phyloP scores from a whole-genome alignment of 2,113 vertebrate species.

The Herpetotheres cachinnans region DNA sequence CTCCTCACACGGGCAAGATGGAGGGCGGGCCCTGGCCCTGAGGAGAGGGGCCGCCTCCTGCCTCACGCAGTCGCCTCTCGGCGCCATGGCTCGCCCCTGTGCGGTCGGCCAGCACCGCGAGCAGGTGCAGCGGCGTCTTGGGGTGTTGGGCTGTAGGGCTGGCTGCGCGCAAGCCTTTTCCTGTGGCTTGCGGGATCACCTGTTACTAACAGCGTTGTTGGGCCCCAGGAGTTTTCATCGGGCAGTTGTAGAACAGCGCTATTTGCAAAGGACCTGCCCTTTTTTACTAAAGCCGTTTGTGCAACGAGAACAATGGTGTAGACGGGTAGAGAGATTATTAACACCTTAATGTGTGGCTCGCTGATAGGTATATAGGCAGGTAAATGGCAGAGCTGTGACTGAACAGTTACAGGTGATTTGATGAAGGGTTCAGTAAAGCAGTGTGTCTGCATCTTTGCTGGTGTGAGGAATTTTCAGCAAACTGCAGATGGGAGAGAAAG shows the following conservation, averaged over 20 bases:
- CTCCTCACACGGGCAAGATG: not conserved
- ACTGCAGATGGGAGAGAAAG: not conserved
- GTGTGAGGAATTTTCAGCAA: not conserved
- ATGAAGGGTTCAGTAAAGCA: not conserved
- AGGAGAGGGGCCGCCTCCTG: rapidly evolving
- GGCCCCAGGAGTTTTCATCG: not conserved
- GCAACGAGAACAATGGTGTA: not conserved
- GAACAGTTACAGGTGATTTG: not conserved
- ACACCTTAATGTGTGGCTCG: not conserved
- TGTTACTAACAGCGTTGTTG: rapidly evolving
- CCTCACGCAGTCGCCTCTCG: rapidly evolving
- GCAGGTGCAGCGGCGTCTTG: rapidly evolving
- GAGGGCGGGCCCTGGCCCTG: rapidly evolving
- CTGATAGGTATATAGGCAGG: not conserved
- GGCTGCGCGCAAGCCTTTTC: rapidly evolving
- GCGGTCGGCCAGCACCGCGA: too few relatives aligned
- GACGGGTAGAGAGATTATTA: not conserved
- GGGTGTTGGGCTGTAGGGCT: too few relatives aligned
- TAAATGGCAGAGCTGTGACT: not conserved
- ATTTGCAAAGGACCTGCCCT: not conserved
- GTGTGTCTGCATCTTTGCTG: rapidly evolving
- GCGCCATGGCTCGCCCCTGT: rapidly evolving
- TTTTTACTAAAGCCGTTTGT: rapidly evolving
- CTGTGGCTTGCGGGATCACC: rapidly evolving
- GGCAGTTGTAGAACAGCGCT: rapidly evolving